phyloP scores from a whole-genome alignment of 2,113 vertebrate genomes.

The Haemorhous mexicanus region DNA sequence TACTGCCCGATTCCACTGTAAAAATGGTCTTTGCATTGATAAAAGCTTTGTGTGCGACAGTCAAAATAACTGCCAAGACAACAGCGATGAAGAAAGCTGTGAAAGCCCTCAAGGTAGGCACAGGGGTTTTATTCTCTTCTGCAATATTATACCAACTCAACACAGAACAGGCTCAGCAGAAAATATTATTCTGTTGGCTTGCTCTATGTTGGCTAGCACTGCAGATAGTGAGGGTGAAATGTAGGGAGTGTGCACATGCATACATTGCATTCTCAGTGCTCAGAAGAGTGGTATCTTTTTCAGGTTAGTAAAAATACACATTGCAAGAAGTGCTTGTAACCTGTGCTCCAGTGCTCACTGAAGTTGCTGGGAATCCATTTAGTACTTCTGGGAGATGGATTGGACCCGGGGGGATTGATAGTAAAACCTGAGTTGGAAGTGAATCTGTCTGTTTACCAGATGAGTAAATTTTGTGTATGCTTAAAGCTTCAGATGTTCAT shows the following conservation, averaged over 20 bases:
- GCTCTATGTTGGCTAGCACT: not conserved
- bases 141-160: not conserved
- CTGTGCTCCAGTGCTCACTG: not conserved
- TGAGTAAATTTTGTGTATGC: not conserved
- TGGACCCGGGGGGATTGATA: not conserved
- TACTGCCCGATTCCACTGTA: slow-evolving; percentile 92
- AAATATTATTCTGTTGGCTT: not conserved
- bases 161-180: not conserved
- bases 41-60: slow-evolving; percentile 96
- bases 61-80: slow-evolving; percentile 94
- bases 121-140: not conserved
- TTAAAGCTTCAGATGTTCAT: not conserved
- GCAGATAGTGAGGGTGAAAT: not conserved
- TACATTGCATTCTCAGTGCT: not conserved
- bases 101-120: slow-evolving; percentile 87
- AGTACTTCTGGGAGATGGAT: not conserved
- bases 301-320: not conserved
- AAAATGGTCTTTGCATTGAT: slow-evolving; percentile 93
- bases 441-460: not conserved
- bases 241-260: no score
- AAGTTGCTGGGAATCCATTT: not conserved
- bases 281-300: not conserved
- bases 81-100: slow-evolving; percentile 94
- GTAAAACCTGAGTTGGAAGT: not conserved
- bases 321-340: not conserved